phyloP scores from a whole-genome alignment of 2,797 vertebrate species.

The Taenioides sp. region DNA sequence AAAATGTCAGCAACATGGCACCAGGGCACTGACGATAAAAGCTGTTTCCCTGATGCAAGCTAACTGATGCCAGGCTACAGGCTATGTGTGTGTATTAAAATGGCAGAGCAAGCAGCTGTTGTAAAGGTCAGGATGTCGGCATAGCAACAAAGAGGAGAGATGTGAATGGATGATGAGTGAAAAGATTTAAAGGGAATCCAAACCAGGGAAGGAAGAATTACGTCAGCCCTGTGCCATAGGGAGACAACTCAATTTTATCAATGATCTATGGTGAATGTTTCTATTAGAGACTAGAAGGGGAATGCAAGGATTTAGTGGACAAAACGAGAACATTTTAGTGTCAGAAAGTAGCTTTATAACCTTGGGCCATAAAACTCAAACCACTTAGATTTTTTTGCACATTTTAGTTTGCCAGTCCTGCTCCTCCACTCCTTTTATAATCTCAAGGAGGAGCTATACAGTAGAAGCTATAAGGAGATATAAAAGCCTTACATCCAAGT shows the following conservation, averaged over 20 bases:
- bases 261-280: not conserved
- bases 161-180: conserved; percentile 39
- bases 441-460: conserved; percentile 23
- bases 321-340: not conserved
- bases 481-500: conserved; percentile 4
- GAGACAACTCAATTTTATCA: conserved; percentile 2
- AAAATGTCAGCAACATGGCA: conserved; percentile 63
- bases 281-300: not conserved
- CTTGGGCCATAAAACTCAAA: conserved; percentile 11
- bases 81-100: conserved; percentile 23
- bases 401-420: conserved; percentile 17
- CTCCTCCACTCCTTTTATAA: conserved; percentile 34
- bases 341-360: conserved; percentile 1
- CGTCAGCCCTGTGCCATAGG: conserved; percentile 18
- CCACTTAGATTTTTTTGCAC: conserved; percentile 22
- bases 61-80: conserved; percentile 49
- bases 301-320: not conserved
- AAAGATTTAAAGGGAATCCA: conserved; percentile 1
- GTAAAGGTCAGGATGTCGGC: conserved; percentile 61
- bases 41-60: conserved; percentile 53
- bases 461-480: conserved; percentile 12
- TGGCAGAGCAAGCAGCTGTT: conserved; percentile 52
- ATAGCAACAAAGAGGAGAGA: conserved; percentile 39
- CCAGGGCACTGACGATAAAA: conserved; percentile 49
- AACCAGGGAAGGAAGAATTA: not conserved